A percentile compares a stretch with the other conserved stretches of the same genome.
phyloP scores from a whole-genome alignment of 2,797 vertebrate species.

The Catharus ustulatus region DNA sequence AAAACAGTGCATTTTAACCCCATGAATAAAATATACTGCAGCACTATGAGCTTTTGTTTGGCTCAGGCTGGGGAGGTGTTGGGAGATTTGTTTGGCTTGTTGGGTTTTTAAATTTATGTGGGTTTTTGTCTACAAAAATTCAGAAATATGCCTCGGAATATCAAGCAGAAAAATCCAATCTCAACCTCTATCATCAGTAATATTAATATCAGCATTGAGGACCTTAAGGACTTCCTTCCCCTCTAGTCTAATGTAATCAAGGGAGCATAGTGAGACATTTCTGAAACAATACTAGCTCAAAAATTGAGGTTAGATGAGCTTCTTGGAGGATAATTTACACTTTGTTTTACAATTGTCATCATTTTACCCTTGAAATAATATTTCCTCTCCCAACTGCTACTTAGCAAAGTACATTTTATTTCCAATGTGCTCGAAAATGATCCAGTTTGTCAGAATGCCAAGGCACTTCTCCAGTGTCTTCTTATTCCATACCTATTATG shows the following conservation, averaged over 20 bases:
- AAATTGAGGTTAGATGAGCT: not conserved
- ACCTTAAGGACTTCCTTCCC: not conserved
- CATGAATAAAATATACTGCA: not conserved
- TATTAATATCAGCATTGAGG: not conserved
- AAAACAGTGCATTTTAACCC: not conserved
- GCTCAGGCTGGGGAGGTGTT: not conserved
- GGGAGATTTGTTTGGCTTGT: not conserved
- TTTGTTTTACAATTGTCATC: not conserved
- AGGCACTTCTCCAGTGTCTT: not conserved
- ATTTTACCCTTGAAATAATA: not conserved
- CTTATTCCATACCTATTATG: not conserved
- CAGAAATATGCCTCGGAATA: not conserved
- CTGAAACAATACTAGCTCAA: not conserved
- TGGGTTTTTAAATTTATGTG: fast-evolving
- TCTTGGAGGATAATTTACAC: not conserved
- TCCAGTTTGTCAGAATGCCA: conserved; percentile 25
- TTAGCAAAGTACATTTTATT: not conserved
- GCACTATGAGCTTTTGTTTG: not conserved
- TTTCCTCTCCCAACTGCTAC: not conserved
- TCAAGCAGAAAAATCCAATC: not conserved
- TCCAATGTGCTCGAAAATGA: not conserved
- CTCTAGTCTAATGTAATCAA: not conserved
- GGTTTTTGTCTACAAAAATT: not conserved
- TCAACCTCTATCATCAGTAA: not conserved
- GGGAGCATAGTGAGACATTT: not conserved